Evolutionary conservation across 2,888 invertebrate species (phyloP), one percentile per base, ranked within the genome.

Genomic region (Andrena fulva): DNA sequence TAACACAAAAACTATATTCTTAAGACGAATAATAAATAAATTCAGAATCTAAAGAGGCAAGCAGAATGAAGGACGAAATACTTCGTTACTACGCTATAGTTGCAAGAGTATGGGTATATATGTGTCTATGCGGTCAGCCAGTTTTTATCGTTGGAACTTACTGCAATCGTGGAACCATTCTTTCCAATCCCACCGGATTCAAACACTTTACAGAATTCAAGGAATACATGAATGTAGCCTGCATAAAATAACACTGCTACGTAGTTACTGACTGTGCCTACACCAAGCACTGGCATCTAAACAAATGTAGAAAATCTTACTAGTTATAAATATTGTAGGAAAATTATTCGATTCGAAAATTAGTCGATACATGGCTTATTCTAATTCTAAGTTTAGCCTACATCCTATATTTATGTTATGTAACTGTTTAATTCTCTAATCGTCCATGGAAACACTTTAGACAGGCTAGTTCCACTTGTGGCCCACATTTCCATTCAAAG

Each of bases 91-190:
- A 72, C 75, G 24, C 59, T 85, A 67, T 64, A 73, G 50, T 78
- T 54, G 82, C 31, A 64, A 80, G 77, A 42, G 63, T 60, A 69
- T 62, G 52, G 81, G 20, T 77, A 68, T 77, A 68, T 60, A 35
- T 54, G 56, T 62, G 62, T 59, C 10, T 73, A 82, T 68, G 81
- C 68, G 50, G 79, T 54, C 50, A 27, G 62, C 20, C 68, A 60
- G 33, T 77, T 87, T 75, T 64, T 35, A 48, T 31, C 74, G 35
- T 63, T 75, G 60, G 66, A 82, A 95, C 97, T 97, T 96, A 98
- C 99, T 94, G 99, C 99, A 94, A 99, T 97, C 89, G 99, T 98
- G 89, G 99, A 99, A 94, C 98, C 99, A 95, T 99, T 99, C 95
- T 98, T 99, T 94, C 99, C 99, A 94, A 97, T 97, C 93, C 99